Evolutionary conservation across 2,113 vertebrate species (phyloP).

Genomic region (Notarius quadriscutis): DNA sequence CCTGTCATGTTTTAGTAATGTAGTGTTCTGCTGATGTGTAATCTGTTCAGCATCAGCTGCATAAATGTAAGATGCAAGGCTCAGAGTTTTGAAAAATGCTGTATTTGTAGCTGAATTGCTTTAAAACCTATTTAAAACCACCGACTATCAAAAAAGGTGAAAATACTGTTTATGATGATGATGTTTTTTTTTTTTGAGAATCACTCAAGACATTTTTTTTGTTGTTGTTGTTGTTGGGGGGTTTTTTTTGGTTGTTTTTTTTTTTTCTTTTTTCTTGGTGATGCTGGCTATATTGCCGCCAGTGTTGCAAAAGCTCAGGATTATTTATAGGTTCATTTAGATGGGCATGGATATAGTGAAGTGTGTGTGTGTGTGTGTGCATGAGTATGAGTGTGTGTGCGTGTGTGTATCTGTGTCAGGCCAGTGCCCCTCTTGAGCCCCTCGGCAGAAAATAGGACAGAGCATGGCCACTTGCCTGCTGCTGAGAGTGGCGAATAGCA

Average conservation of each 20-base stretch:
- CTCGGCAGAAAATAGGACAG: not conserved
- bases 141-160: too few species aligned
- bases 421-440: not conserved
- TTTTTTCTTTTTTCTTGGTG: not conserved
- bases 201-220: too few species aligned
- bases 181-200: too few species aligned
- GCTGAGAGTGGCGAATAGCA: conserved; percentile 38
- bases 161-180: too few species aligned
- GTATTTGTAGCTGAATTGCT: too few species aligned
- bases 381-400: not conserved
- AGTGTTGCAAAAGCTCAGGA: not conserved
- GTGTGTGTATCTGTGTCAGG: conserved; percentile 1
- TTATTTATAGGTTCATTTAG: not conserved
- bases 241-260: too few species aligned
- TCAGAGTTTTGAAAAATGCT: not conserved
- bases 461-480: conserved; percentile 17
- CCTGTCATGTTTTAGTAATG: not conserved
- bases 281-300: not conserved
- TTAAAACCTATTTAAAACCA: too few species aligned
- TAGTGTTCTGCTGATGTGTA: not conserved
- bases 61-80: not conserved
- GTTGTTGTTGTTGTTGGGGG: not conserved
- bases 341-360: not conserved
- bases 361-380: not conserved
- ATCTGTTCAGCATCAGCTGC: not conserved